Conservation (phyloP, 2,888 invertebrate species). For the Drosophila hawaiiensis region DNA sequence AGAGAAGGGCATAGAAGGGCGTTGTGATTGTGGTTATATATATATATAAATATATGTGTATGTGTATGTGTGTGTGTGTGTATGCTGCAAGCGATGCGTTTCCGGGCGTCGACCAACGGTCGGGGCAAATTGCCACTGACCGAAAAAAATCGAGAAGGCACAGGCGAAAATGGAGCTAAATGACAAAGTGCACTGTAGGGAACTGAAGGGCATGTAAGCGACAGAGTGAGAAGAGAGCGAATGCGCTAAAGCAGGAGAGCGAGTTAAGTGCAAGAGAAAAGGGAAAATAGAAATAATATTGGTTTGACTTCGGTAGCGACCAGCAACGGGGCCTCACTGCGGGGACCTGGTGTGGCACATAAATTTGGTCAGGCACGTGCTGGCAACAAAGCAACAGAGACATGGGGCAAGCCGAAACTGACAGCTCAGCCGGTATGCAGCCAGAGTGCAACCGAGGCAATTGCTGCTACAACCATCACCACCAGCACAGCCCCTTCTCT, state of each 20-base stretch:
- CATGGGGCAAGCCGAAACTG: constrained; percentile 48
- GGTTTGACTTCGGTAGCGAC: constrained; percentile 64
- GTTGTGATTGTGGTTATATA: background rate
- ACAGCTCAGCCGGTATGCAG: constrained; percentile 31
- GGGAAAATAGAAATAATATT: constrained; percentile 60
- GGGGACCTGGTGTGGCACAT: constrained; percentile 46
- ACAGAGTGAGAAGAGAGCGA: background rate
- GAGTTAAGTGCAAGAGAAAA: constrained; percentile 1
- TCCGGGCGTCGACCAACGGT: constrained; percentile 50
- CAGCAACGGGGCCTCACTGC: constrained; percentile 5
- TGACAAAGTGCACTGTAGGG: constrained; percentile 57
- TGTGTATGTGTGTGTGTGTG: background rate
- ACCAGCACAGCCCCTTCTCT: background rate
- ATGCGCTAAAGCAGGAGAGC: background rate
- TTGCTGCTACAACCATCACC: background rate
- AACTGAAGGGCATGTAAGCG: background rate
- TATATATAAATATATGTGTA: background rate
- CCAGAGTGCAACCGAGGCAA: constrained; percentile 21
- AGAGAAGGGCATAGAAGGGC: background rate
- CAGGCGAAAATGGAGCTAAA: constrained; percentile 40
- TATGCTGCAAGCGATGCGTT: constrained; percentile 49
- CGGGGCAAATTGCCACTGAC: constrained; percentile 69
- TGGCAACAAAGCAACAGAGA: constrained; percentile 51
- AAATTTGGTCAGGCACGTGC: constrained; percentile 54
- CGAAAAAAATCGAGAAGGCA: constrained; percentile 59